Evolutionary conservation across 2,797 vertebrate genomes (phyloP).

Genomic region (Scolopax rusticola): DNA sequence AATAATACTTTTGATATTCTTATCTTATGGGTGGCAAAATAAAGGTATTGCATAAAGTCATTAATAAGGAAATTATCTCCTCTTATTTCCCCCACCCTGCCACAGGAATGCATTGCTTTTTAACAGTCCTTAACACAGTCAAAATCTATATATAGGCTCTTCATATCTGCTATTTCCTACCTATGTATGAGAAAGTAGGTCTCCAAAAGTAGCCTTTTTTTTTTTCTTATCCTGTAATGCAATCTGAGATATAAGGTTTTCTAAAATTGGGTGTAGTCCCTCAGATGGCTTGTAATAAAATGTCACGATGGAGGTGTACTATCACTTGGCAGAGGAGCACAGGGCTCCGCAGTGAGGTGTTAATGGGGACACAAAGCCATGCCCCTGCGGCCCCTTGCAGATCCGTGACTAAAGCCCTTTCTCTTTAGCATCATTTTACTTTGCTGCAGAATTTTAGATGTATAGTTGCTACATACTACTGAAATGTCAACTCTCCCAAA

Average conservation of each 20-base stretch:
- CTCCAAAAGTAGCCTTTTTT: not conserved
- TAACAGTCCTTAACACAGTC: not conserved
- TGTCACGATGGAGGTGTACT: not conserved
- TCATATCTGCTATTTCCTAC: not conserved
- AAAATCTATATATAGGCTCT: not conserved
- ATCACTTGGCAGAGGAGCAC: not conserved
- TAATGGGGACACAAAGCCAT: not conserved
- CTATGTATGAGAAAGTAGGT: not conserved
- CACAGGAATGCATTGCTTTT: not conserved
- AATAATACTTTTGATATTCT: not conserved
- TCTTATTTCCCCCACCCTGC: not conserved
- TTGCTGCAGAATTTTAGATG: not conserved
- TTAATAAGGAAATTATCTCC: not conserved
- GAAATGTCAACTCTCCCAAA: not conserved
- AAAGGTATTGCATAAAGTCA: not conserved
- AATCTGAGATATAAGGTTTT: not conserved
- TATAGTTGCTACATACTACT: not conserved
- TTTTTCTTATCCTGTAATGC: not conserved
- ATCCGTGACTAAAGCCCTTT: not conserved
- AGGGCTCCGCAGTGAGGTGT: not conserved
- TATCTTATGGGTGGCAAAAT: not conserved
- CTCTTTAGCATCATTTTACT: not conserved
- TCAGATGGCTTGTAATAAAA: not conserved
- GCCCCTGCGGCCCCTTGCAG: rapidly evolving
- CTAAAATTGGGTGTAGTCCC: not conserved